Conservation (phyloP, 35 echinoderm and acorn worm species). For the Chiridota heheva region DNA sequence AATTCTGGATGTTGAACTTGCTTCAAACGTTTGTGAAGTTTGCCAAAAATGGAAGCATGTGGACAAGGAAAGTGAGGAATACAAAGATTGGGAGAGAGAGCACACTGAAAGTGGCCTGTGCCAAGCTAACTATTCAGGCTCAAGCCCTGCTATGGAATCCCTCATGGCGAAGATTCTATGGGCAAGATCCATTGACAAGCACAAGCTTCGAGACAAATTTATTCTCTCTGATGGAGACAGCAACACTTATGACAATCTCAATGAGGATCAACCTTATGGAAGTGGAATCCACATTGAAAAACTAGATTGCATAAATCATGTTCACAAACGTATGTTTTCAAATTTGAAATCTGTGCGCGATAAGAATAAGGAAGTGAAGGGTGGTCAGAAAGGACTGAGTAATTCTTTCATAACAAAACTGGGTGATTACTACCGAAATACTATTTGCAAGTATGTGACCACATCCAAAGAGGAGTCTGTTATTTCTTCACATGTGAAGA, state of each 20-base stretch:
- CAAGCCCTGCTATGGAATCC: background rate
- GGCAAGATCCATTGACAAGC: conserved; percentile 1
- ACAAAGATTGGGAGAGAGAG: background rate
- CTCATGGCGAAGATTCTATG: background rate
- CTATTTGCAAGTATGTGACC: background rate
- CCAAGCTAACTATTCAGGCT: background rate
- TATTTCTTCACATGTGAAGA: background rate
- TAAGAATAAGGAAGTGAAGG: conserved; percentile 7
- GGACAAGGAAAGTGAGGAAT: background rate
- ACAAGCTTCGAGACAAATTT: background rate
- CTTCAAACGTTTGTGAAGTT: background rate
- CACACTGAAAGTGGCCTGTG: background rate
- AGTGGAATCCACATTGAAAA: conserved; percentile 30
- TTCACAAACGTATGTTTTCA: conserved; percentile 14
- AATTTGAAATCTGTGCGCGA: conserved; percentile 21
- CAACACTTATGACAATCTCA: background rate
- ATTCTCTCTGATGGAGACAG: background rate
- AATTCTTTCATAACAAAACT: background rate
- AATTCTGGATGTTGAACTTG: background rate
- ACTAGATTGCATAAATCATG: conserved; percentile 44
- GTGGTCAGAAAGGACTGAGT: conserved; percentile 46
- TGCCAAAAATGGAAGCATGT: background rate
- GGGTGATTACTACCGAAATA: background rate
- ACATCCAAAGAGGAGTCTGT: background rate
- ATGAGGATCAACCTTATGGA: conserved; percentile 1